Evolutionary conservation across 2,113 vertebrate species (phyloP).

Genomic region (Hippocampus zosterae): DNA sequence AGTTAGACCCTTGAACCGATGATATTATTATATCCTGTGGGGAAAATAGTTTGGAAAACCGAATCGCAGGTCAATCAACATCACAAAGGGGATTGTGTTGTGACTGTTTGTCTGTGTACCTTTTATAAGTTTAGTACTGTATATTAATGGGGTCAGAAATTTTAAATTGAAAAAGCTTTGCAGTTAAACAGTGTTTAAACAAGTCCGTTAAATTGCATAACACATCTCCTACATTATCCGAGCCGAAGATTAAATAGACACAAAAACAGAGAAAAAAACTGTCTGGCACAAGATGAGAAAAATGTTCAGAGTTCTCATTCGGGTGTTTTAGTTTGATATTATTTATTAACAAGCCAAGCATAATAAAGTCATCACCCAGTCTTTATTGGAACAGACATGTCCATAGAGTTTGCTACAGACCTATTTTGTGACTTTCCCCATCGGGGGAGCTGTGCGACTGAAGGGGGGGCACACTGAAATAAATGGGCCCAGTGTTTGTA

Average conservation of each 20-base stretch:
- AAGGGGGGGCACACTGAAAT: slow-evolving; percentile 37
- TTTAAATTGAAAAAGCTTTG: slow-evolving; percentile 9
- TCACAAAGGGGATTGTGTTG: neutral
- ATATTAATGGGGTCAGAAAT: too few relatives aligned
- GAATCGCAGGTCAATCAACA: neutral
- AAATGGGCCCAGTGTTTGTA: slow-evolving; percentile 70
- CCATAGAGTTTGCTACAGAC: slow-evolving; percentile 49
- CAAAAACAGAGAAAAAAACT: slow-evolving; percentile 13
- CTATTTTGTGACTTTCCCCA: slow-evolving; percentile 58
- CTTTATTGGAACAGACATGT: slow-evolving; percentile 59
- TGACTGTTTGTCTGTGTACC: neutral
- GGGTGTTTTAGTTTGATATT: slow-evolving; percentile 27
- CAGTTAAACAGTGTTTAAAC: slow-evolving; percentile 16
- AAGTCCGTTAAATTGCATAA: slow-evolving; percentile 35
- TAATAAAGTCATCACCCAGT: slow-evolving; percentile 46
- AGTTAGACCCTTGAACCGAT: neutral
- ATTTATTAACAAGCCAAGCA: slow-evolving; percentile 47
- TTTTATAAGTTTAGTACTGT: neutral
- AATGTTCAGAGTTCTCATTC: slow-evolving; percentile 38
- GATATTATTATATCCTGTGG: neutral
- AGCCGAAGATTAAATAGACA: too few relatives aligned
- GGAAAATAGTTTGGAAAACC: neutral
- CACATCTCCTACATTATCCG: slow-evolving; percentile 32
- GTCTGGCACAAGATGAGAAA: slow-evolving; percentile 34
- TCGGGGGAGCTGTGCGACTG: slow-evolving; percentile 49